A percentile compares a stretch with the other conserved stretches of the same genome.
These are phyloP conservation scores for Acanthosepion lycidas DNA, from an alignment of 2,888 invertebrate genomes.

Conservation along the genomic window DNA sequence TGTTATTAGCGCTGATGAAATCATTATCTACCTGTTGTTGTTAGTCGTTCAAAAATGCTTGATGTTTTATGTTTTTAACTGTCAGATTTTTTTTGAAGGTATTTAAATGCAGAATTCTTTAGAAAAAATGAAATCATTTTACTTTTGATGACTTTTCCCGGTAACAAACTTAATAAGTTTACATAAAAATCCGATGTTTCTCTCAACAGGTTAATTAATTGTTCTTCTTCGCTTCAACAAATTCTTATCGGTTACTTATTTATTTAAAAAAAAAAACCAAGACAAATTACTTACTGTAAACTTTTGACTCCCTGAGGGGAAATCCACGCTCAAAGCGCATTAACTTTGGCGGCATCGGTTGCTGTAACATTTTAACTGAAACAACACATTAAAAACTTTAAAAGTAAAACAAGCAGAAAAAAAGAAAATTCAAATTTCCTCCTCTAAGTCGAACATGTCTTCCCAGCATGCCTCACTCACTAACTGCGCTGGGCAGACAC, in stretches of 20 bases:
- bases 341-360: background rate
- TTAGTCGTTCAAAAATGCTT: no score
- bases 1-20: background rate
- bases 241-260: no score
- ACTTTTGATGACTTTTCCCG: no score
- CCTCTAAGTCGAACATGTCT: background rate
- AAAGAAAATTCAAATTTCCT: constrained; percentile 1
- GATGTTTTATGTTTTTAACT: no score
- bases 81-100: no score
- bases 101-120: no score
- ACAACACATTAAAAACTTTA: background rate
- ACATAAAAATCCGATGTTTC: background rate
- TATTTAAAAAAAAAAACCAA: background rate
- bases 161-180: no score
- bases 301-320: constrained; percentile 39
- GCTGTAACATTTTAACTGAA: constrained; percentile 24
- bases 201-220: background rate
- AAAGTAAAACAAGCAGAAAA: background rate
- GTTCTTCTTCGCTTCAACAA: no score
- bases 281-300: background rate
- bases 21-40: background rate
- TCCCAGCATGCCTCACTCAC: background rate
- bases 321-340: constrained; percentile 40
- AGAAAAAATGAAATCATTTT: no score
- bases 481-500: background rate